Percentiles rank a stretch among this genome's conserved stretches.
Conservation (phyloP, 2,888 invertebrate species). For the Ectropis crepuscularia region DNA sequence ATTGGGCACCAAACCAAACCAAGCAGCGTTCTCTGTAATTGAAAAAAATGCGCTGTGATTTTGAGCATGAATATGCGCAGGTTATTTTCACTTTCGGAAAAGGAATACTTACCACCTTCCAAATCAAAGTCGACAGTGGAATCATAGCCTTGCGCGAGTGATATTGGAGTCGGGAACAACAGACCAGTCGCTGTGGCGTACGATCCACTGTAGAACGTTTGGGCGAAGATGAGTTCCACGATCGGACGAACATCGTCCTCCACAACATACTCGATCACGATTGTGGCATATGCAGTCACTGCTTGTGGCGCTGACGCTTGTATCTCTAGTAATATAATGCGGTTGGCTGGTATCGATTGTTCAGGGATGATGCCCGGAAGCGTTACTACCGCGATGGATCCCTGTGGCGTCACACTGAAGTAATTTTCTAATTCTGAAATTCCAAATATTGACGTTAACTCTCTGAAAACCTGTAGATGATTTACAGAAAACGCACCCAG, state of each 20-base stretch:
- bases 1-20: slow-evolving; percentile 34
- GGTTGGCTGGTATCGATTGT: slow-evolving; percentile 39
- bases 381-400: slow-evolving; percentile 22
- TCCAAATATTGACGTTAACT: neutral
- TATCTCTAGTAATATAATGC: slow-evolving; percentile 31
- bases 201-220: slow-evolving; percentile 48
- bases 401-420: slow-evolving; percentile 3
- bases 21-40: slow-evolving; percentile 29
- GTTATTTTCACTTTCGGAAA: neutral
- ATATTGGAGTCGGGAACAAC: slow-evolving; percentile 37
- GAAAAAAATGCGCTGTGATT: neutral
- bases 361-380: slow-evolving; percentile 44
- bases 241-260: slow-evolving; percentile 8
- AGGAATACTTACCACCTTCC: slow-evolving; percentile 47
- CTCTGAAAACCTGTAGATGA: too few relatives aligned
- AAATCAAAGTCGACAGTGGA: slow-evolving; percentile 46
- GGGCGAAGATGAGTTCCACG: slow-evolving; percentile 17
- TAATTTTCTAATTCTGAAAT: neutral
- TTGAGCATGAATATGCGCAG: too few relatives aligned
- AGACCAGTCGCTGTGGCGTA: slow-evolving; percentile 40
- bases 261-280: slow-evolving; percentile 23
- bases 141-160: slow-evolving; percentile 44
- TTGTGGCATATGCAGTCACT: slow-evolving; percentile 27
- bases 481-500: too few relatives aligned
- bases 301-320: slow-evolving; percentile 26